Evolutionary conservation across 2,113 vertebrate genomes (phyloP).

Genomic region (Mus pahari): DNA sequence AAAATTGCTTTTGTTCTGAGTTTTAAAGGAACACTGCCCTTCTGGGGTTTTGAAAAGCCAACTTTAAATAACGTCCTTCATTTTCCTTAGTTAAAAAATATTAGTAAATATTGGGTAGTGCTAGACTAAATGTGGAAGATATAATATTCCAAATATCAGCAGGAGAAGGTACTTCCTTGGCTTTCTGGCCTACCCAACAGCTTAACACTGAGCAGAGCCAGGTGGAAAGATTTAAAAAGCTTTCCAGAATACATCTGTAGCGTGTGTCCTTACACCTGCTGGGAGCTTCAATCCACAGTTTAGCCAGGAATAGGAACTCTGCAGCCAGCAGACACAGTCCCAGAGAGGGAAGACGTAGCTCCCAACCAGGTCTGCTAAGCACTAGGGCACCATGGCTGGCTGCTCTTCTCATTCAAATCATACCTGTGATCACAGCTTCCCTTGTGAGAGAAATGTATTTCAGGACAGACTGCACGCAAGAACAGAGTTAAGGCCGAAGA

Average conservation of each 20-base stretch:
- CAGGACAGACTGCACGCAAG: slow-evolving; percentile 24
- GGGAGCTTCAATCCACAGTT: slow-evolving; percentile 46
- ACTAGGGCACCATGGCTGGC: slow-evolving; percentile 18
- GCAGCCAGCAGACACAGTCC: slow-evolving; percentile 28
- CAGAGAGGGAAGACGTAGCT: background rate
- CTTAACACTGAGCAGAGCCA: slow-evolving; percentile 35
- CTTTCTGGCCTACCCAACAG: slow-evolving; percentile 29
- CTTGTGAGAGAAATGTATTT: slow-evolving; percentile 13
- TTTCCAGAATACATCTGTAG: slow-evolving; percentile 65
- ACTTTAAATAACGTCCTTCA: slow-evolving; percentile 49
- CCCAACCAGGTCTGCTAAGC: background rate
- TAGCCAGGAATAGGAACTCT: slow-evolving; percentile 42
- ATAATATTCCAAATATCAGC: slow-evolving; percentile 57
- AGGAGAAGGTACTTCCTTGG: slow-evolving; percentile 26
- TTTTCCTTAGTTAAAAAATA: slow-evolving; percentile 53
- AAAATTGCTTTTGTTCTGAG: slow-evolving; percentile 55
- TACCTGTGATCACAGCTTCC: slow-evolving; percentile 20
- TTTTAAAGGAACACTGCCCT: slow-evolving; percentile 47
- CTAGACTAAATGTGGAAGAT: slow-evolving; percentile 51
- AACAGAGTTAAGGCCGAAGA: slow-evolving; percentile 23
- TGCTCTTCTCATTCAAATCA: slow-evolving; percentile 21
- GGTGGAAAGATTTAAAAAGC: slow-evolving; percentile 65
- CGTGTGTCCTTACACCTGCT: slow-evolving; percentile 53
- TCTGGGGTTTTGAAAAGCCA: slow-evolving; percentile 65
- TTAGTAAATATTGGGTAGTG: slow-evolving; percentile 54